Evolutionary conservation across 2,888 invertebrate genomes (phyloP).

Genomic region (Drosophila stalkeri): DNA sequence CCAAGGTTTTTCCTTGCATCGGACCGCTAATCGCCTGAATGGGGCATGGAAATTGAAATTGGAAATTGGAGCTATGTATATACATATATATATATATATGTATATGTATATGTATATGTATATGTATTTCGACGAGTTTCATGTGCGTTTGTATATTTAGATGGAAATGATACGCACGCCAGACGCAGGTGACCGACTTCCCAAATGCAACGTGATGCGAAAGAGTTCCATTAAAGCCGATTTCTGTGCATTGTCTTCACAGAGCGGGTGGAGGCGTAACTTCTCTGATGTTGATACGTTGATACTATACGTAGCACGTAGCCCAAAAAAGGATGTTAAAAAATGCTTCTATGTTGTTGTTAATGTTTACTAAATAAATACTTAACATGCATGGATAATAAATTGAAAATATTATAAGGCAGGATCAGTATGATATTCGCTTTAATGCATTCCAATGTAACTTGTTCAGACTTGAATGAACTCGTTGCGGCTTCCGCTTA

Average conservation of each 20-base stretch:
- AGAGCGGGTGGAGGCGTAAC: constrained; percentile 23
- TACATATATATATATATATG: neutral
- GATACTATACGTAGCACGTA: constrained; percentile 2
- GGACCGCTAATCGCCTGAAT: constrained; percentile 69
- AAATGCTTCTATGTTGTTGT: constrained; percentile 18
- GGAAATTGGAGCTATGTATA: constrained; percentile 28
- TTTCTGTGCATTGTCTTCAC: constrained; percentile 28
- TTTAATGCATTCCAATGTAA: constrained; percentile 2
- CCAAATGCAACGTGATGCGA: constrained; percentile 64
- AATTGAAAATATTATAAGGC: neutral
- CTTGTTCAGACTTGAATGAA: constrained; percentile 2
- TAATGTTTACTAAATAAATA: constrained; percentile 63
- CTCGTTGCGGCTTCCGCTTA: constrained; percentile 5
- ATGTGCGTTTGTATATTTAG: neutral
- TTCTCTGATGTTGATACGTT: constrained; percentile 9
- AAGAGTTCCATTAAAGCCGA: neutral
- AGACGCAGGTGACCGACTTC: constrained; percentile 69
- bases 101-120: neutral
- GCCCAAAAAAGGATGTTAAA: constrained; percentile 10
- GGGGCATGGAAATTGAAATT: constrained; percentile 43
- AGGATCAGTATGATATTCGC: neutral
- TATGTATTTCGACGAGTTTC: neutral
- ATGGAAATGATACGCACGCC: constrained; percentile 65
- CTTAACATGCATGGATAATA: constrained; percentile 31
- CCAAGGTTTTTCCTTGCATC: constrained; percentile 71